phyloP scores from a whole-genome alignment of 1,140 invertebrate species.

The Drosophila kurseongensis region DNA sequence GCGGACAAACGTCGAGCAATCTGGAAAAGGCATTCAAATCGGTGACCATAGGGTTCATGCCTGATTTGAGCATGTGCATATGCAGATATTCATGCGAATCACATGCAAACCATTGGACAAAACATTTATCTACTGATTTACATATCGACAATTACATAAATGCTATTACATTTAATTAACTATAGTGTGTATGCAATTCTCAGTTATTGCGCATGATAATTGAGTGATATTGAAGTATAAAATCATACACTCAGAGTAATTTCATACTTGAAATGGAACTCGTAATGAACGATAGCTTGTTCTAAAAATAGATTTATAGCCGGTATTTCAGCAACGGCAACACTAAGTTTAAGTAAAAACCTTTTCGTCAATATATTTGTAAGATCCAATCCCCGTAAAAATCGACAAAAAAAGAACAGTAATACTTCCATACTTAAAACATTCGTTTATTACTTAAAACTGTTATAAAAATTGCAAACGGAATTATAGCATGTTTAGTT shows the following conservation, averaged over 20 bases:
- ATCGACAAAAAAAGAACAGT: background rate
- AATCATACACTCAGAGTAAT: no score
- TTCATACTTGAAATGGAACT: no score
- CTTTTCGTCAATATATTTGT: no score
- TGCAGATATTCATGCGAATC: slow-evolving; percentile 23
- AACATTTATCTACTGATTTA: background rate
- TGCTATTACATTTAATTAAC: background rate
- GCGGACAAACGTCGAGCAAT: slow-evolving; percentile 26
- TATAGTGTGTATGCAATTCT: background rate
- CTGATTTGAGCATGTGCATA: slow-evolving; percentile 1
- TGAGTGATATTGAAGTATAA: no score
- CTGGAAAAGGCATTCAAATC: slow-evolving; percentile 33
- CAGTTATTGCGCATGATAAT: background rate
- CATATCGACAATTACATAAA: slow-evolving; percentile 1
- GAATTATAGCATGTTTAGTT: slow-evolving; percentile 34
- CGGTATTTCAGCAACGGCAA: no score
- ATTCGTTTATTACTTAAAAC: slow-evolving; percentile 56
- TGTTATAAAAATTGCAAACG: slow-evolving; percentile 31
- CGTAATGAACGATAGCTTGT: no score
- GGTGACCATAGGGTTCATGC: slow-evolving; percentile 19
- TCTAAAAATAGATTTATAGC: no score
- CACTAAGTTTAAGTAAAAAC: no score
- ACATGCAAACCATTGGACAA: slow-evolving; percentile 17
- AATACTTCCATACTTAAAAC: slow-evolving; percentile 25
- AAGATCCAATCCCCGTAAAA: no score